A percentile compares a stretch with the other conserved stretches of the same genome.
Evolutionary conservation across 1,140 invertebrate genomes (phyloP).

Genomic region (Euura lappo): DNA sequence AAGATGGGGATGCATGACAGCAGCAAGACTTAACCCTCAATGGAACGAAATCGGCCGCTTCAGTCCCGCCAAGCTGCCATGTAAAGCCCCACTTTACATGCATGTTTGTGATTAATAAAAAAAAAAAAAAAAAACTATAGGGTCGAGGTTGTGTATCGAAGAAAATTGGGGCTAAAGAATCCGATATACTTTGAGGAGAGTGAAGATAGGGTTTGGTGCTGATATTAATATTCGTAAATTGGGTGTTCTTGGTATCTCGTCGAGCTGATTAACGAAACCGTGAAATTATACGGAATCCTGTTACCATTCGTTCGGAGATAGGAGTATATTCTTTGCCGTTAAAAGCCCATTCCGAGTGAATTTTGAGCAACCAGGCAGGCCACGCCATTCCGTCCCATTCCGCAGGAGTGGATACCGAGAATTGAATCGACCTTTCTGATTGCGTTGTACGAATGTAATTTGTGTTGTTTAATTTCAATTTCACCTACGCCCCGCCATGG

Average conservation of each 20-base stretch:
- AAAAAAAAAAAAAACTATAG: too few species aligned
- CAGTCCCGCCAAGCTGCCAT: too few species aligned
- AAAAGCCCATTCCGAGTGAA: background rate
- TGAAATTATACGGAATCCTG: background rate
- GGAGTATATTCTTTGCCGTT: background rate
- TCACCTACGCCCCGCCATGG: background rate
- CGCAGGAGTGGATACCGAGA: background rate
- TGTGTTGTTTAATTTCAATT: slow-evolving; percentile 7
- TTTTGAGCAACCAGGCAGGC: background rate
- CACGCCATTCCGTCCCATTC: background rate
- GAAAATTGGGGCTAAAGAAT: too few species aligned
- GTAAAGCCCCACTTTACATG: too few species aligned
- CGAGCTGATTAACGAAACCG: background rate
- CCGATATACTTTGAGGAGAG: too few species aligned
- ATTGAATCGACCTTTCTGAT: slow-evolving; percentile 3
- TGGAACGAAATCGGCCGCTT: too few species aligned
- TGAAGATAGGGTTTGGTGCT: too few species aligned
- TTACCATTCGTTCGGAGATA: background rate
- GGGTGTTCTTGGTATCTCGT: background rate
- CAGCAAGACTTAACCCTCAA: too few species aligned
- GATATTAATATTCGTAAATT: too few species aligned
- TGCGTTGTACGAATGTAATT: slow-evolving; percentile 3
- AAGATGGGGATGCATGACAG: too few species aligned
- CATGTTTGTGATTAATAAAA: too few species aligned
- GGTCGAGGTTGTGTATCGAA: too few species aligned